Evolutionary conservation across 2,113 vertebrate species (phyloP).

Genomic region (Prionailurus bengalensis): DNA sequence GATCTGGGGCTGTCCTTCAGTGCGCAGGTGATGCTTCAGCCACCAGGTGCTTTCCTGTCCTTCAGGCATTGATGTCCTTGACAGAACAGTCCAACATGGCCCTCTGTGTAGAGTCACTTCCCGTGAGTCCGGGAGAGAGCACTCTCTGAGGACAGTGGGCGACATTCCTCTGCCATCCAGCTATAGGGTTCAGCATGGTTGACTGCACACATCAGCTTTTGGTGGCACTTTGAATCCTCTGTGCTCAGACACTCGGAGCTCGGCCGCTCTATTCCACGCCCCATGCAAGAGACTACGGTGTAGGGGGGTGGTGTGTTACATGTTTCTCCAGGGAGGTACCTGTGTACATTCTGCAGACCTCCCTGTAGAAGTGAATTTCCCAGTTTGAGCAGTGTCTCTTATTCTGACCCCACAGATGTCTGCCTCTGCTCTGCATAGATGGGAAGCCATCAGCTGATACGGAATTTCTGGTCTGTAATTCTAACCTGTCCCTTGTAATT

Average conservation of each 20-base stretch:
- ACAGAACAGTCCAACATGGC: no score
- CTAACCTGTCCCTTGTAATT: conserved; percentile 29
- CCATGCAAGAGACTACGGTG: neutral
- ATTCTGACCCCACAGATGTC: rapidly evolving
- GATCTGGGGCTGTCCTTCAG: no score
- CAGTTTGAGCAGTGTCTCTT: rapidly evolving
- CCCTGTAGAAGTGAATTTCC: rapidly evolving
- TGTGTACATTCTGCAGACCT: rapidly evolving
- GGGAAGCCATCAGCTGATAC: rapidly evolving
- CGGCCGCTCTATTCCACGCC: rapidly evolving
- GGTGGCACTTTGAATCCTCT: rapidly evolving
- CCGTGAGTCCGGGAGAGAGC: neutral
- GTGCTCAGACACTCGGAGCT: neutral
- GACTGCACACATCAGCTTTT: rapidly evolving
- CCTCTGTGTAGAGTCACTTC: rapidly evolving
- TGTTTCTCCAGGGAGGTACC: rapidly evolving
- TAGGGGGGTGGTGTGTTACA: rapidly evolving
- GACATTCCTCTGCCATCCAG: rapidly evolving
- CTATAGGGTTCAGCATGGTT: rapidly evolving
- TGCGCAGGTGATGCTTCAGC: neutral
- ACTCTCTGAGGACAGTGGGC: neutral
- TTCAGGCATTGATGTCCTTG: rapidly evolving
- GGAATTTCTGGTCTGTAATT: neutral
- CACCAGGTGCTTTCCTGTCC: rapidly evolving
- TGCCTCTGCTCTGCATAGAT: rapidly evolving